phyloP scores from a whole-genome alignment of 1,140 invertebrate species.

The Pemphigus obesinymphae region DNA sequence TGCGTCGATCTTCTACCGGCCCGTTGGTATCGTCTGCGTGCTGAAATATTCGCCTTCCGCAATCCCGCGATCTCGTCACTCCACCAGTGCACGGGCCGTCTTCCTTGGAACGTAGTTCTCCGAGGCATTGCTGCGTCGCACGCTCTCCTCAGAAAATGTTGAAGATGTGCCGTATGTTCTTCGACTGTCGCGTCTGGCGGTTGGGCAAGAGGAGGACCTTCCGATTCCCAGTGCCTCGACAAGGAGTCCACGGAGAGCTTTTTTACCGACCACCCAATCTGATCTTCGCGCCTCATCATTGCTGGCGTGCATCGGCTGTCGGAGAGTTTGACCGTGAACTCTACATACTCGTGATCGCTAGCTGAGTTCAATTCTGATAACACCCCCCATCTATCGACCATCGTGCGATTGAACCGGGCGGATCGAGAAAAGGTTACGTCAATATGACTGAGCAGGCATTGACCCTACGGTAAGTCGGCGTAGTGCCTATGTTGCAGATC shows the following conservation, averaged over 20 bases:
- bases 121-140: background rate
- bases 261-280: background rate
- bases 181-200: background rate
- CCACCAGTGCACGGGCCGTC: background rate
- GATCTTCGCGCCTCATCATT: accelerated
- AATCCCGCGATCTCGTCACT: background rate
- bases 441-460: background rate
- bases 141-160: background rate
- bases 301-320: background rate
- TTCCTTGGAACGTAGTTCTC: background rate
- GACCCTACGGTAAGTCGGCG: background rate
- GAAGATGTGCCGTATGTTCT: background rate
- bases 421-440: background rate
- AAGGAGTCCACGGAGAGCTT: background rate
- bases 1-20: background rate
- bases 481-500: background rate
- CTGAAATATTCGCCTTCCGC: background rate
- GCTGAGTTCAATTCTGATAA: background rate
- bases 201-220: accelerated
- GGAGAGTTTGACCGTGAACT: background rate
- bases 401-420: no score
- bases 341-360: background rate
- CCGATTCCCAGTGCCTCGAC: no score
- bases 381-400: background rate
- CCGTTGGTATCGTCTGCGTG: background rate